Percentiles rank a stretch among this genome's conserved stretches.
phyloP scores from a whole-genome alignment of 2,888 invertebrate species.

The Nomada fucata region DNA sequence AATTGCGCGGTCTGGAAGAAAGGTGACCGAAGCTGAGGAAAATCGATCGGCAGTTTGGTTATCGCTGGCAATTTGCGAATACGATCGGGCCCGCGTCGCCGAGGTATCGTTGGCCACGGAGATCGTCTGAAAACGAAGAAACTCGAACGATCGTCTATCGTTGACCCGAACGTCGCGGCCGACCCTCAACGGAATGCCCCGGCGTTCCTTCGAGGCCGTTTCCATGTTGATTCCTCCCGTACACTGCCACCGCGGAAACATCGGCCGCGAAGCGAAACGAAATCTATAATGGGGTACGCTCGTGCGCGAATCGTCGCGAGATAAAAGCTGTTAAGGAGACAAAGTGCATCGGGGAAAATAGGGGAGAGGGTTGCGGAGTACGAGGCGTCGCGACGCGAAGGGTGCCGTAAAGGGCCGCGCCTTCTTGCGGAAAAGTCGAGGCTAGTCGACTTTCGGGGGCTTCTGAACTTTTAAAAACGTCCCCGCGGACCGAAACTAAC shows the following conservation, averaged over 20 bases:
- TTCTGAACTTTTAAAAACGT: slow-evolving; percentile 74
- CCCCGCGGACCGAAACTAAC: slow-evolving; percentile 72
- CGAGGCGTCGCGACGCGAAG: slow-evolving; percentile 6
- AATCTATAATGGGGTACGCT: slow-evolving; percentile 72
- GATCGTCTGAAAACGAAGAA: slow-evolving; percentile 58
- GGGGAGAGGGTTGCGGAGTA: slow-evolving; percentile 1
- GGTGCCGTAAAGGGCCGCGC: slow-evolving; percentile 15
- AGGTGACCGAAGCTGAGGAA: neutral
- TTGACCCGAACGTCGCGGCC: slow-evolving; percentile 52
- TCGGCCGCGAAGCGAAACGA: slow-evolving; percentile 69
- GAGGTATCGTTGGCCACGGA: slow-evolving; percentile 27
- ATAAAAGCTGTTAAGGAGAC: slow-evolving; percentile 72
- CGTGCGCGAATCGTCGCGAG: slow-evolving; percentile 70
- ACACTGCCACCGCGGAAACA: slow-evolving; percentile 59
- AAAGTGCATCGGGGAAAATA: slow-evolving; percentile 62
- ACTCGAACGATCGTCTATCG: slow-evolving; percentile 71
- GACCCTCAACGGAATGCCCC: slow-evolving; percentile 60
- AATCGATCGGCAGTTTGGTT: neutral
- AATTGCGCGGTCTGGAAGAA: neutral
- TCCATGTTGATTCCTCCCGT: slow-evolving; percentile 4
- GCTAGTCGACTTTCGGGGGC: slow-evolving; percentile 30
- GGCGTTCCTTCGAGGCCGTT: slow-evolving; percentile 59
- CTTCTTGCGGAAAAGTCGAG: slow-evolving; percentile 9
- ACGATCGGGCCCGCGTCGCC: slow-evolving; percentile 41
- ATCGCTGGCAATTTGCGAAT: slow-evolving; percentile 59